Conservation (phyloP, 2,888 invertebrate genomes). For the Dryobotodes eremita region DNA sequence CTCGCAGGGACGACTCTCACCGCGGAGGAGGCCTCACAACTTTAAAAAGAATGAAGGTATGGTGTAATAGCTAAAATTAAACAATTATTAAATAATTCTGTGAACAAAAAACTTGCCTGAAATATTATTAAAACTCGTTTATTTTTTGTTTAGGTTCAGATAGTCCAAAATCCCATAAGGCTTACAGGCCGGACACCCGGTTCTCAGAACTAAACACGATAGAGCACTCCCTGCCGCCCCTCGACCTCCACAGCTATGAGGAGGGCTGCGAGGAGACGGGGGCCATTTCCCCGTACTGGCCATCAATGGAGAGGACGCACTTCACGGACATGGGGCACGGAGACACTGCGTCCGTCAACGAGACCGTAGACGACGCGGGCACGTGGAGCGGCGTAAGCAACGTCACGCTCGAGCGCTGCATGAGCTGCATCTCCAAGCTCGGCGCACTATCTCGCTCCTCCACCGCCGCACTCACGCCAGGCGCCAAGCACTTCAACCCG, state of each 20-base stretch:
- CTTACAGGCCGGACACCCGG: constrained; percentile 87
- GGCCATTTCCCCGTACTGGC: constrained; percentile 92
- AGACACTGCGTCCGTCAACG: constrained; percentile 82
- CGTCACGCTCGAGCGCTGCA: constrained; percentile 91
- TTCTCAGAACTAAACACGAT: constrained; percentile 88
- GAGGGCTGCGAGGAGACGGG: constrained; percentile 82
- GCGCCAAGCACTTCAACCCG: constrained; percentile 89
- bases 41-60: constrained; percentile 72
- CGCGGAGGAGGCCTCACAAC: constrained; percentile 86
- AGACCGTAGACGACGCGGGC: constrained; percentile 74
- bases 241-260: constrained; percentile 81
- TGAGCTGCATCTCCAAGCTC: constrained; percentile 95
- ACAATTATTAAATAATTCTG: not conserved
- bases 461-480: constrained; percentile 90
- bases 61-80: not conserved
- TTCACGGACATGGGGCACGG: constrained; percentile 85
- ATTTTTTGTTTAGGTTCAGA: constrained; percentile 70
- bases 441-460: constrained; percentile 93
- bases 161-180: constrained; percentile 80
- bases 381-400: constrained; percentile 84
- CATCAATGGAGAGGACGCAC: constrained; percentile 88
- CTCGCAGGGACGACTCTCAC: constrained; percentile 92
- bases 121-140: not conserved
- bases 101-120: not conserved
- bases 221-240: constrained; percentile 85